Conservation (phyloP, 2,797 vertebrate species). For the Capromys pilorides region DNA sequence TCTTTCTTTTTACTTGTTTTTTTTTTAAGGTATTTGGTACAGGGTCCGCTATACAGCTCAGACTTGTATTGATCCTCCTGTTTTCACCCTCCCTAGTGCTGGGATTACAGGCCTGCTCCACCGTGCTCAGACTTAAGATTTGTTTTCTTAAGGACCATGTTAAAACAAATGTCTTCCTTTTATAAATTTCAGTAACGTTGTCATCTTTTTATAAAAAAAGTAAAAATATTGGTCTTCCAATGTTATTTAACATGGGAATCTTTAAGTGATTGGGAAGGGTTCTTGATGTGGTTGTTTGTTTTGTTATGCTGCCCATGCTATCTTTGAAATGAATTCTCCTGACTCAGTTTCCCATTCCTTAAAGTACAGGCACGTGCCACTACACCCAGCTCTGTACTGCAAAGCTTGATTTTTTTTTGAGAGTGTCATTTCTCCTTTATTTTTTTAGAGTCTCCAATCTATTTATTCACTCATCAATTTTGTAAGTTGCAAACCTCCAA, state of each 20-base stretch:
- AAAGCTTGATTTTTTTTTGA: constrained; percentile 48
- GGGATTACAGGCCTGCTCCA: too few species aligned
- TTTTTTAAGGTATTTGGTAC: too few species aligned
- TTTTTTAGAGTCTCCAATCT: too few species aligned
- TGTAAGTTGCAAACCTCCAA: too few species aligned
- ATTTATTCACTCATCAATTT: too few species aligned
- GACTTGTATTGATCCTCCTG: too few species aligned
- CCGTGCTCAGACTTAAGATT: too few species aligned
- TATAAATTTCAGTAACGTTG: constrained; percentile 23
- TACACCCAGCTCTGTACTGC: background rate
- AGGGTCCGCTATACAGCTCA: too few species aligned
- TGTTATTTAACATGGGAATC: background rate
- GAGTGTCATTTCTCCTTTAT: too few species aligned
- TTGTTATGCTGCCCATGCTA: background rate
- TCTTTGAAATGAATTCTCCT: background rate
- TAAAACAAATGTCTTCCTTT: constrained; percentile 43
- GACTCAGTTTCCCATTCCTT: background rate
- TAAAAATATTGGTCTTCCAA: background rate
- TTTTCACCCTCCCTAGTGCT: too few species aligned
- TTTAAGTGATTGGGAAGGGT: background rate
- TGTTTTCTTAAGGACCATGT: constrained; percentile 35
- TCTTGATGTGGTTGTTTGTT: background rate
- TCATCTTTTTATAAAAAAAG: constrained; percentile 17
- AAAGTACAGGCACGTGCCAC: background rate
- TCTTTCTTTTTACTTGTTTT: too few species aligned